Conservation (phyloP, 2,113 vertebrate genomes). For the Brachirus orientalis region DNA sequence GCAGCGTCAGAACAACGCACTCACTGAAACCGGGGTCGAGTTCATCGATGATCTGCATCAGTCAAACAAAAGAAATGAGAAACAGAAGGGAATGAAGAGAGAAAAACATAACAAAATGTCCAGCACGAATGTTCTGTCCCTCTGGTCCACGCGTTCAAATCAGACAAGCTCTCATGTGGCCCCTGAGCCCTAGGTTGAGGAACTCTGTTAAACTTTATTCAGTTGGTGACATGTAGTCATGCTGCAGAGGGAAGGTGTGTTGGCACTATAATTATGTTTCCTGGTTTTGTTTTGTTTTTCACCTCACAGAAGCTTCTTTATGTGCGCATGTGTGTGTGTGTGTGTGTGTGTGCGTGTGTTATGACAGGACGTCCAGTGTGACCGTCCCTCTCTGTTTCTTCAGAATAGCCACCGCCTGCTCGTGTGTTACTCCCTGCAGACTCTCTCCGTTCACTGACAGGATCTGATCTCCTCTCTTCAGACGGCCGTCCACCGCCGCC, state of each 20-base stretch:
- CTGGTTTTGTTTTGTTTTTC: background rate
- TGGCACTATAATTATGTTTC: background rate
- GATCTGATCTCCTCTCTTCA: conserved; percentile 94
- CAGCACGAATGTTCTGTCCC: no score
- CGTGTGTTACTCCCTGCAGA: conserved; percentile 90
- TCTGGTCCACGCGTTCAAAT: no score
- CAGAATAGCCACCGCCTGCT: conserved; percentile 91
- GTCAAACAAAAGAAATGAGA: no score
- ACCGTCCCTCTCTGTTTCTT: conserved; percentile 90
- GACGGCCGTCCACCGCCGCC: conserved; percentile 87
- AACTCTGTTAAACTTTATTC: conserved; percentile 6
- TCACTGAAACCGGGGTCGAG: no score
- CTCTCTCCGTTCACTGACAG: conserved; percentile 90
- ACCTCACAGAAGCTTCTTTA: background rate
- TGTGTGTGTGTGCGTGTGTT: conserved; percentile 57
- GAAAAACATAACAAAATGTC: no score
- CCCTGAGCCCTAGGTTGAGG: conserved; percentile 1
- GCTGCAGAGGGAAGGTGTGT: background rate
- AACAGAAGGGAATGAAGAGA: no score
- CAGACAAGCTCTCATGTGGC: background rate
- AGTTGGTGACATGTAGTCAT: background rate
- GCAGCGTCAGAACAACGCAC: no score
- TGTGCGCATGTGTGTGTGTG: background rate
- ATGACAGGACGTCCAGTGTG: conserved; percentile 86
- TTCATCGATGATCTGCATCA: no score